Percentiles rank a stretch among this genome's conserved stretches.
phyloP scores from a whole-genome alignment of 2,888 invertebrate species.

The Marronus borbonicus region DNA sequence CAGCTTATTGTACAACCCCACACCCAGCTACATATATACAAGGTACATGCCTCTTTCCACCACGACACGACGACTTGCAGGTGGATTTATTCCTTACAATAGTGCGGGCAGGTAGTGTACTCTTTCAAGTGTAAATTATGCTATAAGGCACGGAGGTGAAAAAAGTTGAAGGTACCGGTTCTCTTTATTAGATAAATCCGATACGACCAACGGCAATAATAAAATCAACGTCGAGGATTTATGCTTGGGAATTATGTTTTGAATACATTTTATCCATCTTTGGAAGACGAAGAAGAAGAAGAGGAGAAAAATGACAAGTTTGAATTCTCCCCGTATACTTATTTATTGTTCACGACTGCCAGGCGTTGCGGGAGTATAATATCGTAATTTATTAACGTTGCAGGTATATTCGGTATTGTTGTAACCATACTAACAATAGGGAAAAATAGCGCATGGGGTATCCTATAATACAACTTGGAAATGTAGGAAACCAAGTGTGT shows the following conservation, averaged over 20 bases:
- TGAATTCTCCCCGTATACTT: background rate
- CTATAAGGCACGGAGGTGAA: slow-evolving; percentile 5
- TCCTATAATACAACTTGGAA: no score
- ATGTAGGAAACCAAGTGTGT: no score
- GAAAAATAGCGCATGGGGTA: no score
- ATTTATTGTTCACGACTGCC: slow-evolving; percentile 1
- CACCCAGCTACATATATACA: background rate
- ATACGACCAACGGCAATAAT: slow-evolving; percentile 25
- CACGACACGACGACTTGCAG: slow-evolving; percentile 16
- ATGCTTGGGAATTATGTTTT: slow-evolving; percentile 16
- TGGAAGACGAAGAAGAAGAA: background rate
- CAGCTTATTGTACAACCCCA: background rate
- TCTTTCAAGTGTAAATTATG: slow-evolving; percentile 28
- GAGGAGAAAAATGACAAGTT: background rate
- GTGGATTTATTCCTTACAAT: slow-evolving; percentile 30
- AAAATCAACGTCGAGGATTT: slow-evolving; percentile 38
- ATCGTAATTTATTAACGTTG: slow-evolving; percentile 24
- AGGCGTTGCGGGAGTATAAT: slow-evolving; percentile 5
- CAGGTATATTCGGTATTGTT: background rate
- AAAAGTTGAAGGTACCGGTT: slow-evolving; percentile 9
- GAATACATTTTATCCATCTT: background rate
- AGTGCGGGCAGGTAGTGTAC: slow-evolving; percentile 17
- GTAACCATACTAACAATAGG: no score
- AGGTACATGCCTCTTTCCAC: slow-evolving; percentile 18
- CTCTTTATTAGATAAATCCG: slow-evolving; percentile 40